Conservation (phyloP, 2,888 invertebrate genomes). For the Cataglyphis albicans region DNA sequence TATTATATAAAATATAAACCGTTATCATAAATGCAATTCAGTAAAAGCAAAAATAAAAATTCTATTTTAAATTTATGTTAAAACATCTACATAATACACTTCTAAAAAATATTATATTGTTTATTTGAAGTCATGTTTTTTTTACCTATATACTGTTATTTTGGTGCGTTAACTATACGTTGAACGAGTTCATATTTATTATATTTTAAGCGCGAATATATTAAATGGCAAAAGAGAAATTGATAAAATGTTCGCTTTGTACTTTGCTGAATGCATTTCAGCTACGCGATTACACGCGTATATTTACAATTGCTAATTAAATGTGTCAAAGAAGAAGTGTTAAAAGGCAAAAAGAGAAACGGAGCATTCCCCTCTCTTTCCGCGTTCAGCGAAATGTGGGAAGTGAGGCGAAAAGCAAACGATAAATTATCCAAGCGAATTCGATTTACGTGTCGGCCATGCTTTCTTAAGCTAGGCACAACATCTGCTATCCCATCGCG, state of each 20-base stretch:
- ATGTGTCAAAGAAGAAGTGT: constrained; percentile 28
- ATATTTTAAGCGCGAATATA: background rate
- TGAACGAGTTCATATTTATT: background rate
- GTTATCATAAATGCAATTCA: background rate
- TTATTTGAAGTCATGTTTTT: background rate
- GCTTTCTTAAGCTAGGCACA: constrained; percentile 51
- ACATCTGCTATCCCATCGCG: constrained; percentile 45
- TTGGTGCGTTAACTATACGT: background rate
- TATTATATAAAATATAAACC: background rate
- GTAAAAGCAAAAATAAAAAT: background rate
- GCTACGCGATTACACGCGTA: background rate
- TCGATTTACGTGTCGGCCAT: constrained; percentile 61
- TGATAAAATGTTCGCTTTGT: background rate
- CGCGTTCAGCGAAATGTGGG: constrained; percentile 38
- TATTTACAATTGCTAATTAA: constrained; percentile 26
- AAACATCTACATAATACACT: background rate
- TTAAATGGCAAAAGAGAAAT: background rate
- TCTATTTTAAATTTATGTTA: background rate
- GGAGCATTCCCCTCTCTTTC: background rate
- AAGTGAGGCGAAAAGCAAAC: constrained; percentile 56
- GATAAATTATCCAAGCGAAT: constrained; percentile 65
- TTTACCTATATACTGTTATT: background rate
- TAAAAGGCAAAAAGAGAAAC: background rate
- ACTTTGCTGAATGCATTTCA: background rate
- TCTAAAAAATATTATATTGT: background rate